Conservation (phyloP, 2,797 vertebrate species). For the Muscicapa comitata region DNA sequence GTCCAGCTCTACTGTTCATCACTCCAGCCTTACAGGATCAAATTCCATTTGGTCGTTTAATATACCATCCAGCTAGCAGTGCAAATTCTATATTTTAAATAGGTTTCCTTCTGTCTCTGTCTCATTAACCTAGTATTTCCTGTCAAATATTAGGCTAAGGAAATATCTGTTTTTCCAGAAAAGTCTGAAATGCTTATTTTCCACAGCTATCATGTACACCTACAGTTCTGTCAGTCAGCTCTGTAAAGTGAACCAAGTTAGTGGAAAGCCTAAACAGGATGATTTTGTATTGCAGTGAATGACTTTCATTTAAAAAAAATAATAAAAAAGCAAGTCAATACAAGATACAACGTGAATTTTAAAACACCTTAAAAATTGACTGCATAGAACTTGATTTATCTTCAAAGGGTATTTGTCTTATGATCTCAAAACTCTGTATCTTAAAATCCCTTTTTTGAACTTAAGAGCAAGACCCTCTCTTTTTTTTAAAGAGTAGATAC, state of each 20-base stretch:
- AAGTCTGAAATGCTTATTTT: not conserved
- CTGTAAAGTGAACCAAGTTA: not conserved
- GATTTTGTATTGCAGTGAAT: not conserved
- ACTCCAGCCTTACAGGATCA: not conserved
- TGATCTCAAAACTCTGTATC: not conserved
- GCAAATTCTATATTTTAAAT: not conserved
- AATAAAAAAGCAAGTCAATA: not conserved
- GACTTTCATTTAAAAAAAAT: not conserved
- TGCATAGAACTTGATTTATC: not conserved
- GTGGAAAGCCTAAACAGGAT: not conserved
- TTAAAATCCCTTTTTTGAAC: not conserved
- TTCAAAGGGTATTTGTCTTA: not conserved
- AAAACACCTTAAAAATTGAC: not conserved
- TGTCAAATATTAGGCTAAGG: not conserved
- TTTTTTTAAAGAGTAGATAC: not conserved
- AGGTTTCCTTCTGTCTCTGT: not conserved
- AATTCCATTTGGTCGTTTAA: not conserved
- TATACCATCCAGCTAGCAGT: not conserved
- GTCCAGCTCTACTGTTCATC: not conserved
- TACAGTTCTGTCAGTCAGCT: not conserved
- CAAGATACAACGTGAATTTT: not conserved
- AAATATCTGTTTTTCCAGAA: not conserved
- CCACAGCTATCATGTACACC: not conserved
- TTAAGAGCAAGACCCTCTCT: not conserved
- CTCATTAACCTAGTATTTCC: not conserved